Conservation (phyloP, 2,797 vertebrate genomes). For the Peromyscus aztecus region DNA sequence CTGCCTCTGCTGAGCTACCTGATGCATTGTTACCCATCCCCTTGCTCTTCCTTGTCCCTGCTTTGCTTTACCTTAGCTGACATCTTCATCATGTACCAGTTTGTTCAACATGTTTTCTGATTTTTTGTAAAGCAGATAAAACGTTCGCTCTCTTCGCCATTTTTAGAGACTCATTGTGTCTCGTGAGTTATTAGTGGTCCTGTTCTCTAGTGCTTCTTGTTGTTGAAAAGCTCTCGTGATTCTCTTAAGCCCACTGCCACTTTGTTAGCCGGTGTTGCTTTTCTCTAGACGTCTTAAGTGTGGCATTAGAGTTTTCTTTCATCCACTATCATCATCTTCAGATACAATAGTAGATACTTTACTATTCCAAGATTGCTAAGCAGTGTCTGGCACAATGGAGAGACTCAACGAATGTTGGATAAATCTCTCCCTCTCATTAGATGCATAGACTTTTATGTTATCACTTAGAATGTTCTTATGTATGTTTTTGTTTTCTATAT, state of each 20-base stretch:
- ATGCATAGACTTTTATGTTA: background rate
- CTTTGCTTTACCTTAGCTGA: background rate
- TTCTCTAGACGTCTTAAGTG: background rate
- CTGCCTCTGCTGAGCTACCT: background rate
- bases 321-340: background rate
- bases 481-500: background rate
- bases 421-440: slow-evolving; percentile 39
- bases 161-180: slow-evolving; percentile 71
- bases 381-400: background rate
- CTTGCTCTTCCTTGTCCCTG: background rate
- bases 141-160: background rate
- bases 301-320: background rate
- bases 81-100: slow-evolving; percentile 21
- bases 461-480: slow-evolving; percentile 42
- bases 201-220: slow-evolving; percentile 72
- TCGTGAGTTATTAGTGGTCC: slow-evolving; percentile 58
- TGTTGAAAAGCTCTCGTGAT: slow-evolving; percentile 70
- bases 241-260: slow-evolving; percentile 62
- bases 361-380: background rate
- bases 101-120: background rate
- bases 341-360: background rate
- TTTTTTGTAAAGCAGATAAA: slow-evolving; percentile 40
- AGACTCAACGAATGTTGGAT: slow-evolving; percentile 51
- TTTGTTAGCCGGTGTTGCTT: slow-evolving; percentile 40
- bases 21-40: background rate